Evolutionary conservation across 2,888 invertebrate species (phyloP).

Genomic region (Polyploca ridens): DNA sequence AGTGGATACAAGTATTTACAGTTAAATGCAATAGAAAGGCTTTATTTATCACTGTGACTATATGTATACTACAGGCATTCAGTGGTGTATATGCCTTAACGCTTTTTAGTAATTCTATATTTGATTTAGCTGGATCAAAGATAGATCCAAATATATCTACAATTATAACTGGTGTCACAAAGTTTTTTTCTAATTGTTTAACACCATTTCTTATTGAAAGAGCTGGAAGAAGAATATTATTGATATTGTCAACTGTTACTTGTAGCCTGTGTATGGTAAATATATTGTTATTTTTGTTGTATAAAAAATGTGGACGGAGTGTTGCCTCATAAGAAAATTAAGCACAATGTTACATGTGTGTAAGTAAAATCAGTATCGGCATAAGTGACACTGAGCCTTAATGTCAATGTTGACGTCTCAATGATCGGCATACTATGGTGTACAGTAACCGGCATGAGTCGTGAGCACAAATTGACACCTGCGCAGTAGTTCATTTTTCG

Average conservation of each 20-base stretch:
- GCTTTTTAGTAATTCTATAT: slow-evolving; percentile 40
- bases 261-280: slow-evolving; percentile 42
- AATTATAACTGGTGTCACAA: slow-evolving; percentile 38
- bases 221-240: slow-evolving; percentile 35
- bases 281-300: not conserved
- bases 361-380: too few species aligned
- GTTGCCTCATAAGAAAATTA: not conserved
- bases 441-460: too few species aligned
- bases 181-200: slow-evolving; percentile 30
- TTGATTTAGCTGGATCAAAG: slow-evolving; percentile 39
- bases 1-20: slow-evolving; percentile 38
- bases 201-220: slow-evolving; percentile 40
- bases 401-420: too few species aligned
- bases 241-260: slow-evolving; percentile 34
- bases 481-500: too few species aligned
- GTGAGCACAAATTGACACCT: too few species aligned
- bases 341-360: not conserved
- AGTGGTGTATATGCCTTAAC: slow-evolving; percentile 37
- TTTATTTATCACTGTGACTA: slow-evolving; percentile 31
- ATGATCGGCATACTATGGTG: too few species aligned
- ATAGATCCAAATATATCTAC: slow-evolving; percentile 40
- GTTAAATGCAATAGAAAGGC: slow-evolving; percentile 40
- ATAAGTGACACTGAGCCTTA: too few species aligned
- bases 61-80: slow-evolving; percentile 34
- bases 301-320: too few species aligned